A percentile compares a stretch with the other conserved stretches of the same genome.
Evolutionary conservation across 2,797 vertebrate genomes (phyloP).

Genomic region (Thalassophryne amazonica): DNA sequence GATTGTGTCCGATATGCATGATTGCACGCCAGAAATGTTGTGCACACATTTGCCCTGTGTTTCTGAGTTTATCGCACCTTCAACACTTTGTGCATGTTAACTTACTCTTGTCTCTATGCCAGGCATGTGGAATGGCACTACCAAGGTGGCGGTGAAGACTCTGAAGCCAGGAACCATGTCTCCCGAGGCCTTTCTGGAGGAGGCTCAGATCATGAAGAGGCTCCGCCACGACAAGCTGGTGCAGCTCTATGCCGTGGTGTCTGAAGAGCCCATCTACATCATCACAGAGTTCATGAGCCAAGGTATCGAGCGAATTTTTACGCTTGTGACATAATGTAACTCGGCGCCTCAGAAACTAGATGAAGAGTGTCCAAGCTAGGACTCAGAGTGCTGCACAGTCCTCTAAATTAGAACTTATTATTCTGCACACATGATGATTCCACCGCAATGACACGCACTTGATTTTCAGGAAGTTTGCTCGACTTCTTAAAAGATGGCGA

Average conservation of each 20-base stretch:
- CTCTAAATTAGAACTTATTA: too few relatives aligned
- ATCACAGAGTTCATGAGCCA: conserved; percentile 97
- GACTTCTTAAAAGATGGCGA: conserved; percentile 92
- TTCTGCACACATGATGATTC: neutral
- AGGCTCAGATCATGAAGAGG: conserved; percentile 98
- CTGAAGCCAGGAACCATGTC: conserved; percentile 97
- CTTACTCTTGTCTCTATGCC: conserved; percentile 45
- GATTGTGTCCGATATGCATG: too few relatives aligned
- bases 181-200: conserved; percentile 94
- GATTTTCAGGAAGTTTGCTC: conserved; percentile 86
- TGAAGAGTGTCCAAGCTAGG: too few relatives aligned
- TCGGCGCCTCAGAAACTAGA: too few relatives aligned
- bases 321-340: conserved; percentile 13
- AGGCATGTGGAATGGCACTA: conserved; percentile 97
- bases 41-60: too few relatives aligned
- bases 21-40: too few relatives aligned
- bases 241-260: conserved; percentile 96
- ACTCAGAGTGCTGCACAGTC: too few relatives aligned
- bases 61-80: too few relatives aligned
- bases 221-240: conserved; percentile 96
- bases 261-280: conserved; percentile 97
- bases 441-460: neutral
- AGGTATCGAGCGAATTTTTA: conserved; percentile 70
- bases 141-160: conserved; percentile 96
- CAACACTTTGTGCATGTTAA: conserved; percentile 15